Conservation (phyloP, 2,113 vertebrate species). For the Ptyas mucosa region DNA sequence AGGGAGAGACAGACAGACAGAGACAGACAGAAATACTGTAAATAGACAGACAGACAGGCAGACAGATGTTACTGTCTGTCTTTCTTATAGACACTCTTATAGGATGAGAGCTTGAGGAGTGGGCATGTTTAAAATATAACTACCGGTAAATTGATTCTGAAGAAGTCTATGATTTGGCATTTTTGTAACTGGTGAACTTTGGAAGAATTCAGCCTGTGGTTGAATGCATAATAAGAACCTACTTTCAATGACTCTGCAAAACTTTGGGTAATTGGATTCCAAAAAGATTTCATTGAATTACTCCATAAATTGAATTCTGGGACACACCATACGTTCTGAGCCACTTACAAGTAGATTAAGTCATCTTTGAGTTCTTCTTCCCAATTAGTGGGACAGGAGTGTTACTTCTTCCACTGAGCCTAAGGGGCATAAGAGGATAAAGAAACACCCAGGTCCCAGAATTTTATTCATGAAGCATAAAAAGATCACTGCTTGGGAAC, state of each 20-base stretch:
- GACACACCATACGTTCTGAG: not conserved
- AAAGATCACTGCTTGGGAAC: not conserved
- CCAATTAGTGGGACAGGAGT: not conserved
- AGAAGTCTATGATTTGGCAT: not conserved
- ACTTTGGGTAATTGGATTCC: not conserved
- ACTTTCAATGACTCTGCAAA: not conserved
- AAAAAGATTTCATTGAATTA: not conserved
- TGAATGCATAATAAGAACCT: not conserved
- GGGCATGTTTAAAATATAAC: not conserved
- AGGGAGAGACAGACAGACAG: too few relatives aligned
- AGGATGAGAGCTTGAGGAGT: not conserved
- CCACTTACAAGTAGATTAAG: not conserved
- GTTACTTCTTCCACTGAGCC: not conserved
- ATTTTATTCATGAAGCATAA: not conserved
- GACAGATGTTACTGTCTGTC: too few relatives aligned
- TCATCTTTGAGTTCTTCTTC: not conserved
- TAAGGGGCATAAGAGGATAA: not conserved
- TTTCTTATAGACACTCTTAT: not conserved
- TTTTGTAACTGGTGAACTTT: not conserved
- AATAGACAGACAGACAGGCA: not conserved
- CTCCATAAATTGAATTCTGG: not conserved
- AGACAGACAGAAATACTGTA: too few relatives aligned
- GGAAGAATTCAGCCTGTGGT: not conserved
- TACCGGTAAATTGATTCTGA: not conserved
- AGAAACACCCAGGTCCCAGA: not conserved